Conservation (phyloP, 2,113 vertebrate species). For the Rhegmatorhina hoffmannsi region DNA sequence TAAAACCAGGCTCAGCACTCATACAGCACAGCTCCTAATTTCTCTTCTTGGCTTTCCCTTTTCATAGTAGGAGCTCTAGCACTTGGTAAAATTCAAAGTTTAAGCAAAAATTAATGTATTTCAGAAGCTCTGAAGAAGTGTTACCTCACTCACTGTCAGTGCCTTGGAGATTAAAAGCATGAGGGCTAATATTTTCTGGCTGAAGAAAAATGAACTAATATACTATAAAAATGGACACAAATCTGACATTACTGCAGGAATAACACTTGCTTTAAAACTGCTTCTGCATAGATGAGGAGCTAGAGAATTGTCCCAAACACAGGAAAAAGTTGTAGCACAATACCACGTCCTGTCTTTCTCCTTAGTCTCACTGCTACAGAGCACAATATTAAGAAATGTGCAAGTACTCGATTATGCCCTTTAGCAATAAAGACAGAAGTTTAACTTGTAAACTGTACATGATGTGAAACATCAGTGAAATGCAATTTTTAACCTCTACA, state of each 20-base stretch:
- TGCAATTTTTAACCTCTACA: background rate
- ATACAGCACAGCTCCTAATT: background rate
- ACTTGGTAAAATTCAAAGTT: background rate
- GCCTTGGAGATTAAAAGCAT: background rate
- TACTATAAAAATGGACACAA: background rate
- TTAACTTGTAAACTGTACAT: background rate
- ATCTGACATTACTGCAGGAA: background rate
- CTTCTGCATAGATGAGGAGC: background rate
- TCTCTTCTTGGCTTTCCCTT: background rate
- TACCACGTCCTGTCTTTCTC: background rate
- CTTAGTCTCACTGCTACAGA: background rate
- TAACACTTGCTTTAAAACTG: background rate
- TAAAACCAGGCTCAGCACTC: background rate
- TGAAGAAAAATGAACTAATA: background rate
- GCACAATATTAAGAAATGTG: background rate
- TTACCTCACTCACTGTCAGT: background rate
- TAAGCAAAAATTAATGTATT: background rate
- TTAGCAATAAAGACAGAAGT: background rate
- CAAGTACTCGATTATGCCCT: background rate
- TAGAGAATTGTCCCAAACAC: background rate
- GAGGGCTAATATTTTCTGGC: background rate
- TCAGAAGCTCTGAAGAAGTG: background rate
- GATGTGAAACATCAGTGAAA: background rate
- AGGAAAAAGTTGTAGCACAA: background rate
- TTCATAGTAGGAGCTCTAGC: background rate